Evolutionary conservation across 1,140 invertebrate genomes (phyloP).

Genomic region (Lasioglossum albipes): DNA sequence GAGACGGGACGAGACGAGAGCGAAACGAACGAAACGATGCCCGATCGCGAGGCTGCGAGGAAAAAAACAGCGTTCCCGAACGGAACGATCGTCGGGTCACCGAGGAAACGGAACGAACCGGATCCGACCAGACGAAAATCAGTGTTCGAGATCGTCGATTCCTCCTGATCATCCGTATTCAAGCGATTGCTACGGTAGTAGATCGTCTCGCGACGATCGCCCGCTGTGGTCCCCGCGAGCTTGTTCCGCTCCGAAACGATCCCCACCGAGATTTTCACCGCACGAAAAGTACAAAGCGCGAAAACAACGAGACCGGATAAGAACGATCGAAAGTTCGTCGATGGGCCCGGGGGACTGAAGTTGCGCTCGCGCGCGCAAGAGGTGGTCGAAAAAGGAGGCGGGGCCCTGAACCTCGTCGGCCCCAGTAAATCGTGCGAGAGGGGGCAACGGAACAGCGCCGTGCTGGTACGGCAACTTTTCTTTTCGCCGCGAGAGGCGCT

Average conservation of each 20-base stretch:
- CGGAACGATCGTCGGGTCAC: conserved; percentile 45
- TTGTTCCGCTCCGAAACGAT: conserved; percentile 6
- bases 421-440: conserved; percentile 20
- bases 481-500: conserved; percentile 52
- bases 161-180: conserved; percentile 6
- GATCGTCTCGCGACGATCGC: conserved; percentile 36
- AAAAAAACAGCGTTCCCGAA: too few species aligned
- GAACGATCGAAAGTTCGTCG: conserved; percentile 25
- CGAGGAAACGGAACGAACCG: not conserved
- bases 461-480: not conserved
- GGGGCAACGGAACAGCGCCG: conserved; percentile 34
- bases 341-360: conserved; percentile 54
- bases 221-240: conserved; percentile 31
- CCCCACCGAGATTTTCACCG: conserved; percentile 17
- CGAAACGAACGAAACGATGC: conserved; percentile 11
- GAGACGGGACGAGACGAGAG: not conserved
- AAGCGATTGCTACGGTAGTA: too few species aligned
- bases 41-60: not conserved
- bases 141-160: conserved; percentile 37
- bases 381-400: conserved; percentile 66
- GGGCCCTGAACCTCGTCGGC: conserved; percentile 52
- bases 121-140: not conserved
- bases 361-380: conserved; percentile 43
- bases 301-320: conserved; percentile 31
- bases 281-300: not conserved